Conservation (phyloP, 2,113 vertebrate genomes). For the Prolemur simus region DNA sequence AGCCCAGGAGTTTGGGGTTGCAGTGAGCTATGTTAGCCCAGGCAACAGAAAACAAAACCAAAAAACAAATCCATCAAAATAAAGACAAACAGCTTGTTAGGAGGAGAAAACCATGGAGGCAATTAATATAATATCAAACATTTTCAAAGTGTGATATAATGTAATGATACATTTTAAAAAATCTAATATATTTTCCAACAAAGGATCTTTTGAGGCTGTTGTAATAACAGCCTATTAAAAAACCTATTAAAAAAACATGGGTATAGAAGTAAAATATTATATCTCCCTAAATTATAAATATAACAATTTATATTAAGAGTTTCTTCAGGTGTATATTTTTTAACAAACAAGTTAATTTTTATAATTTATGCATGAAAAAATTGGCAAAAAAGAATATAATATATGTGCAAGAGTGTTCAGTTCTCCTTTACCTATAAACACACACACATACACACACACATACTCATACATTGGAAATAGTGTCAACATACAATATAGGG, state of each 20-base stretch:
- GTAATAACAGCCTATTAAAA: too few relatives aligned
- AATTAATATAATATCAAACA: background rate
- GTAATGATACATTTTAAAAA: background rate
- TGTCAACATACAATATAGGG: background rate
- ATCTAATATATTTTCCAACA: background rate
- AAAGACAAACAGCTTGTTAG: background rate
- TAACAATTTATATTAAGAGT: background rate
- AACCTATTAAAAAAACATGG: background rate
- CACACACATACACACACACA: background rate
- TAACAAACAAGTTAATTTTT: background rate
- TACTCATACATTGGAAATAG: background rate
- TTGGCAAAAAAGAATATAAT: background rate
- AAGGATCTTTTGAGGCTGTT: background rate
- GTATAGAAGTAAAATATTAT: background rate
- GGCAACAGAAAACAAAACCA: too few relatives aligned
- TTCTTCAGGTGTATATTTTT: background rate
- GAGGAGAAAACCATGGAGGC: background rate
- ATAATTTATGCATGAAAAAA: background rate
- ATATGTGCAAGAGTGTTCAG: background rate
- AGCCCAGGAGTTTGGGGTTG: too few relatives aligned
- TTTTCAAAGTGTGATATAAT: background rate
- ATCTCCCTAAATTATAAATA: background rate
- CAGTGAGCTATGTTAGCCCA: too few relatives aligned
- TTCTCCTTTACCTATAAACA: background rate
- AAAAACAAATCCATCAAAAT: too few relatives aligned